Evolutionary conservation across 2,797 vertebrate genomes (phyloP).

Genomic region (Pipistrellus pipistrellus): DNA sequence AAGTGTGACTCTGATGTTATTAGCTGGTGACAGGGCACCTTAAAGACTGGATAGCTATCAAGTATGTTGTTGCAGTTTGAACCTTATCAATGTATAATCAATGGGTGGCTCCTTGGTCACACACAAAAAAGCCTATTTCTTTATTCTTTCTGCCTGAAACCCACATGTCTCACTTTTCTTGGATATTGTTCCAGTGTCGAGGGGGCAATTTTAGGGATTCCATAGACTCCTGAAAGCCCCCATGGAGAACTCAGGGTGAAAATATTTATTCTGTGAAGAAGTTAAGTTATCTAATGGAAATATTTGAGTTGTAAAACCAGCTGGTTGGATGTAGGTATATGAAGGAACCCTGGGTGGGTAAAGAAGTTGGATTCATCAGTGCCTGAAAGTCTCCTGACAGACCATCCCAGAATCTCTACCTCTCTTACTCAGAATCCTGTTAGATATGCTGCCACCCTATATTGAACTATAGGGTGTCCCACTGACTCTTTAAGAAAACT

Average conservation of each 20-base stretch:
- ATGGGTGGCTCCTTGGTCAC: background rate
- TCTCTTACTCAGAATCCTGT: background rate
- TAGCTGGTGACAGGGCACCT: background rate
- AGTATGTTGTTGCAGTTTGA: slow-evolving; percentile 13
- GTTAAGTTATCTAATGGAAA: background rate
- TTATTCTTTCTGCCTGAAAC: slow-evolving; percentile 20
- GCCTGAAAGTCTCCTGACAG: background rate
- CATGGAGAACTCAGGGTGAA: background rate
- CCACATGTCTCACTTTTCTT: background rate
- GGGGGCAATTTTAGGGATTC: background rate
- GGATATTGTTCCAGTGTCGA: background rate
- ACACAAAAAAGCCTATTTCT: background rate
- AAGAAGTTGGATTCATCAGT: background rate
- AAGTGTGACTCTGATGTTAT: slow-evolving; percentile 12
- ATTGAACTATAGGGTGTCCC: background rate
- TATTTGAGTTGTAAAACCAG: background rate
- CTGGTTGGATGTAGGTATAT: background rate
- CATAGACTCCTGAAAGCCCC: background rate
- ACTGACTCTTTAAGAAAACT: background rate
- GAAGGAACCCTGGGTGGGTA: background rate
- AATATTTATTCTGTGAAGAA: background rate
- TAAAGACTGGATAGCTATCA: background rate
- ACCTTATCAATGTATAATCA: background rate
- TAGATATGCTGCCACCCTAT: background rate
- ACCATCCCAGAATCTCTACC: background rate